phyloP scores from a whole-genome alignment of 2,888 invertebrate species.

The Lissonota sp. region DNA sequence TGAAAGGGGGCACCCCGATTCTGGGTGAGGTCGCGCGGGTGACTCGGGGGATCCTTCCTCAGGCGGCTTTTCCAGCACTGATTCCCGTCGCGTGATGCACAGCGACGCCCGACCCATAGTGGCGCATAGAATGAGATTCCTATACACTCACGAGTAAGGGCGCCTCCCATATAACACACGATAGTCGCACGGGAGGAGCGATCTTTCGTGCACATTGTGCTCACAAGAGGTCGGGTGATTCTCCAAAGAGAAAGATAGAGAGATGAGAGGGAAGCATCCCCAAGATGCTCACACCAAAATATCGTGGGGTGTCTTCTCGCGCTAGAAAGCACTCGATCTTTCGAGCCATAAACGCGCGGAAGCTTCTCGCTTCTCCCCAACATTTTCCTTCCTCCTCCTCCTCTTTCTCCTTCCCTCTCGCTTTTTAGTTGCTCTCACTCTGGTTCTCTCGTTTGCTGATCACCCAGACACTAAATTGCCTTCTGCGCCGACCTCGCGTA shows the following conservation, averaged over 20 bases:
- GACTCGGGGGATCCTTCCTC: conserved; percentile 36
- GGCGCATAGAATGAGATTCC: conserved; percentile 52
- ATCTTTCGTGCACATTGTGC: conserved; percentile 53
- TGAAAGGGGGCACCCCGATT: conserved; percentile 51
- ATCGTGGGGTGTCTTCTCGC: conserved; percentile 47
- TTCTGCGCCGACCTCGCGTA: conserved; percentile 62
- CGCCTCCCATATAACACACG: conserved; percentile 11
- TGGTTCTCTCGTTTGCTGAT: conserved; percentile 55
- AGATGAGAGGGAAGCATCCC: conserved; percentile 1
- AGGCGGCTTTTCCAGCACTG: conserved; percentile 49
- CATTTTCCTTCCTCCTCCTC: not conserved
- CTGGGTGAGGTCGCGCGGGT: conserved; percentile 55
- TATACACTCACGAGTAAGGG: conserved; percentile 21
- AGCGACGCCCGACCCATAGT: conserved; percentile 16
- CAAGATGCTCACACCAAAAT: conserved; percentile 53
- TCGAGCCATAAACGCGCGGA: conserved; percentile 62
- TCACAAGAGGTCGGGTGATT: conserved; percentile 37
- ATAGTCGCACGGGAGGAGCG: conserved; percentile 33
- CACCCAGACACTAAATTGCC: conserved; percentile 69
- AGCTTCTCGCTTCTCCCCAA: conserved; percentile 29
- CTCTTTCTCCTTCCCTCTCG: no score
- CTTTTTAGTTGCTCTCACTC: not conserved
- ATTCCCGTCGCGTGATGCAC: conserved; percentile 43
- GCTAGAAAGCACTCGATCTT: conserved; percentile 62
- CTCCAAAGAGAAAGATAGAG: conserved; percentile 21